These are phyloP conservation scores for Heterodera carotae DNA, from an alignment of 1,140 invertebrate genomes.

Conservation along the genomic window DNA sequence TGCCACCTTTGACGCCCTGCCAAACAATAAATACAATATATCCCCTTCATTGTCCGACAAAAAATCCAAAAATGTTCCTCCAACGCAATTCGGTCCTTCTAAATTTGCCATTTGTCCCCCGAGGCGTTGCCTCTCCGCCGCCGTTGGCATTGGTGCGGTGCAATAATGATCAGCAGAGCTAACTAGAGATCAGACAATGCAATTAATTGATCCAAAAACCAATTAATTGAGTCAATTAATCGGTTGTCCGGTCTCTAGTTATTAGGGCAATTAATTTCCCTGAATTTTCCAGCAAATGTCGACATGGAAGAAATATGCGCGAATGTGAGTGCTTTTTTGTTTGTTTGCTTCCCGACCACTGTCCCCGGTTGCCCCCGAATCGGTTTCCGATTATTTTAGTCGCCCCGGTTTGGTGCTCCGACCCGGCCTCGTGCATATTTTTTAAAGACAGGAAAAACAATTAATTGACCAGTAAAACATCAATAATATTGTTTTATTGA, in stretches of 20 bases:
- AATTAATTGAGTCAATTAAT: too few species aligned
- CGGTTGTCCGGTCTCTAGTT: conserved; percentile 1
- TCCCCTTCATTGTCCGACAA: not conserved
- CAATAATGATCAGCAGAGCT: too few species aligned
- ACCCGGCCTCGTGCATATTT: too few species aligned
- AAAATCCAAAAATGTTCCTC: conserved; percentile 20
- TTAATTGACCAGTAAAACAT: too few species aligned
- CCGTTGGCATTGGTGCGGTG: not conserved
- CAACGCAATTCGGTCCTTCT: conserved; percentile 5
- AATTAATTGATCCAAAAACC: too few species aligned
- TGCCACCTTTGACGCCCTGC: not conserved
- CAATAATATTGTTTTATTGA: too few species aligned
- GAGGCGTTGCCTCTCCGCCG: not conserved
- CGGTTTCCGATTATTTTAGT: too few species aligned
- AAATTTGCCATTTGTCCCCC: conserved; percentile 28
- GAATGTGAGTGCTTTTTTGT: conserved; percentile 27
- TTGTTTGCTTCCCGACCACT: too few species aligned
- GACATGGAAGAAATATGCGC: conserved; percentile 53
- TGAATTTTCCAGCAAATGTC: conserved; percentile 41
- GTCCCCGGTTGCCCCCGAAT: too few species aligned
- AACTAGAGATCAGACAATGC: too few species aligned
- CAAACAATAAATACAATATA: not conserved
- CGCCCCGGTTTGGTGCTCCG: too few species aligned
- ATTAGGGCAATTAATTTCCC: conserved; percentile 19
- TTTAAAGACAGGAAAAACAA: too few species aligned